phyloP scores from a whole-genome alignment of 1,140 invertebrate species.

The Lasaia peninsularis region DNA sequence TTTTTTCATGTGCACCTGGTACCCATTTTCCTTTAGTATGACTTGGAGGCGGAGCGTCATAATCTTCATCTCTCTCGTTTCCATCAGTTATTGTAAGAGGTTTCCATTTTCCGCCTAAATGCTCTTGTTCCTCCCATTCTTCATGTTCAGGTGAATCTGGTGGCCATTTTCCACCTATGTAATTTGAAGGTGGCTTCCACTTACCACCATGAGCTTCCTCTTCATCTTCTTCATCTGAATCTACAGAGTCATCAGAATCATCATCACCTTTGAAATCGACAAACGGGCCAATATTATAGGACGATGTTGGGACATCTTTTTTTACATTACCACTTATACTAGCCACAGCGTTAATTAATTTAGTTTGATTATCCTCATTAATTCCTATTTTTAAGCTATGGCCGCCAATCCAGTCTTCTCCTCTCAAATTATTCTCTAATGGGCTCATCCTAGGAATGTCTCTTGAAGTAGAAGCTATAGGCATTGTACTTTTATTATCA shows the following conservation, averaged over 20 bases:
- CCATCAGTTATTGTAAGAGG: conserved; percentile 79
- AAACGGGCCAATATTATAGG: conserved; percentile 63
- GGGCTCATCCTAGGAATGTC: conserved; percentile 57
- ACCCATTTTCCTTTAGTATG: conserved; percentile 89
- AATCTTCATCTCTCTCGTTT: conserved; percentile 66
- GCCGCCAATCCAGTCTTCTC: conserved; percentile 80
- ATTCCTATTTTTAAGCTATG: conserved; percentile 75
- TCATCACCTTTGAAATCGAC: conserved; percentile 77
- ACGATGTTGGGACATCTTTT: conserved; percentile 66
- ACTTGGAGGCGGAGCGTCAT: conserved; percentile 79
- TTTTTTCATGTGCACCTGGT: conserved; percentile 79
- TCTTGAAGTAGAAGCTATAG: conserved; percentile 50
- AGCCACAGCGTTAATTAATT: conserved; percentile 80
- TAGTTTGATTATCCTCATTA: conserved; percentile 78
- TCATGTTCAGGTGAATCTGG: conserved; percentile 49
- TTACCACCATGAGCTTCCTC: conserved; percentile 80
- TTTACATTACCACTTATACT: conserved; percentile 77
- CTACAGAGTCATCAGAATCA: conserved; percentile 76
- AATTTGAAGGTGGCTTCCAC: conserved; percentile 83
- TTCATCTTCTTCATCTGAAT: conserved; percentile 79
- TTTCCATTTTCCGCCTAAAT: conserved; percentile 84
- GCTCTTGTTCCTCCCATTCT: conserved; percentile 79
- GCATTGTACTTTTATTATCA: conserved; percentile 50
- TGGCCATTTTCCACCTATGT: conserved; percentile 87
- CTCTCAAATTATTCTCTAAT: conserved; percentile 64